A percentile compares a stretch with the other conserved stretches of the same genome.
Conservation (phyloP, 2,888 invertebrate species). For the Tillus elongatus region DNA sequence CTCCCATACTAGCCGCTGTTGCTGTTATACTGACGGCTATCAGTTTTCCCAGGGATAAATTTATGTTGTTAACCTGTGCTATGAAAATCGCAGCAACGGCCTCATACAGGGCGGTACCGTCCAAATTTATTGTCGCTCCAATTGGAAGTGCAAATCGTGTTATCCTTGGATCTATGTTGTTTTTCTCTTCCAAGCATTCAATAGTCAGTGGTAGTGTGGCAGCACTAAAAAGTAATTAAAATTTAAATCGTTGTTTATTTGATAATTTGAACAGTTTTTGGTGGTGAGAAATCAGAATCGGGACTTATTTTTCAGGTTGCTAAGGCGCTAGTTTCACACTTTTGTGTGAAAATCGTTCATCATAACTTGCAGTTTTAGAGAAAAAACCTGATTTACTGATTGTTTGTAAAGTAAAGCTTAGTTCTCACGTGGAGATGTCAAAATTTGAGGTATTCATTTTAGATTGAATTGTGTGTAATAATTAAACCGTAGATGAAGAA, state of each 20-base stretch:
- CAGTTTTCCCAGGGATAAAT: slow-evolving; percentile 57
- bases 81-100: slow-evolving; percentile 79
- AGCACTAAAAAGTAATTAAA: slow-evolving; percentile 43
- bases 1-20: slow-evolving; percentile 71
- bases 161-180: slow-evolving; percentile 53
- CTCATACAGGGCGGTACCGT: slow-evolving; percentile 73
- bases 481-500: no score
- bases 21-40: slow-evolving; percentile 70
- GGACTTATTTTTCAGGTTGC: background rate
- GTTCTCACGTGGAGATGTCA: no score
- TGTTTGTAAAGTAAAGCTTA: no score
- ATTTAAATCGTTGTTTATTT: no score
- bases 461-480: no score
- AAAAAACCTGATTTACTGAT: no score
- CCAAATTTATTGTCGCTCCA: slow-evolving; percentile 77
- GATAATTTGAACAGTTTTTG: no score
- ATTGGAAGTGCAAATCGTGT: slow-evolving; percentile 70
- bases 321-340: no score
- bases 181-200: slow-evolving; percentile 50
- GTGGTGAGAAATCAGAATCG: no score
- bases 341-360: no score
- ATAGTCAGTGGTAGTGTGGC: slow-evolving; percentile 72
- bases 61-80: slow-evolving; percentile 59
- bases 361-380: no score
- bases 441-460: no score